Base-by-base conservation (phyloP, 2,888 invertebrate species). In the Ophion slaviceki region DNA sequence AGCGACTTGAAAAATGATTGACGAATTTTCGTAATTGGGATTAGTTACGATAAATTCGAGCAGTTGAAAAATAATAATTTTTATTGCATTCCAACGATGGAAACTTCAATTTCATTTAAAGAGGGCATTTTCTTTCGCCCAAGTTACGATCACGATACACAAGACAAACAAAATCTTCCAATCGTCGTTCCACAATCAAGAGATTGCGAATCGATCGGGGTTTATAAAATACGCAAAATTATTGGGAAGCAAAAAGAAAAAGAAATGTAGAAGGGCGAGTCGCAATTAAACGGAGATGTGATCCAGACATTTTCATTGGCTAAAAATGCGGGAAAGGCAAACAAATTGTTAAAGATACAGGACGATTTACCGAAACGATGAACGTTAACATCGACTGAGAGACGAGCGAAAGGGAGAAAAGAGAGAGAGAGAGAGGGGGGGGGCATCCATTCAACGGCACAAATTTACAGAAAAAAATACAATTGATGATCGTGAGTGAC, bases 321-420 rank as follows among this genome's bases (percentile, higher is more conserved):
- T 59, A 20, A 68, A 81, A 86, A 71, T 72, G 79, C 20, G 47
- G 66, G 36, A 45, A 71, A 62, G 40, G 66, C 80, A 36, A 80
- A 59, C 71, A 66, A 84, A 74, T 66, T 79, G 32, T 36, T 67
- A 14, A 45, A 11, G 53, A 36, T 40, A 61, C 67, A 67, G 80
- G 81, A 80, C 71, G 78, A 80, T 85, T 87, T 74, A 67, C 70
- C 59, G 72, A 78, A 82, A 82, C 74, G 68, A 72, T 78, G 82
- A 24, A 66, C 36, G 66, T 67, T 47, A 57, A 79, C 61, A 66
- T 66, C 20, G 45, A 45, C 17, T 40, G 40, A 67, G 66, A 24
- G 47, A 36, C 36, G 7, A 72, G 53, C 61, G 62, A 24, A 1
- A 40, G 17, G 20, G 11, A 78, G 6, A 76, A 68, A 64, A 62